These are phyloP conservation scores for Malaclemys terrapin DNA, from an alignment of 2,113 vertebrate genomes.

Conservation along the genomic window DNA sequence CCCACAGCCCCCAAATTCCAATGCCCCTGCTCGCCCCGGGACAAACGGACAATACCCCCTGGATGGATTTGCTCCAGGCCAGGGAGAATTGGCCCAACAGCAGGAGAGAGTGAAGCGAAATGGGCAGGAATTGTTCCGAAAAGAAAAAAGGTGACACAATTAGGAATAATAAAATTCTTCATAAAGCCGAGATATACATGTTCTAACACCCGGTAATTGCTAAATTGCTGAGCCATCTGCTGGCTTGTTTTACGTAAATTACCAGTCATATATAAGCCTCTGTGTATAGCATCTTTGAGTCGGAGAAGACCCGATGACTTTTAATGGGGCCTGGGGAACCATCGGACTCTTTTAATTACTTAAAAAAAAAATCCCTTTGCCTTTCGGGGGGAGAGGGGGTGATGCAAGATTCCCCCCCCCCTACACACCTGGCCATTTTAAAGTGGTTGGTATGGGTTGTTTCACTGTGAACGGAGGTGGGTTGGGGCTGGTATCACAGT, in stretches of 20 bases:
- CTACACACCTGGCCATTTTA: not conserved
- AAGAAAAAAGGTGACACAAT: slow-evolving; percentile 31
- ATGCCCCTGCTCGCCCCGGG: not conserved
- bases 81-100: not conserved
- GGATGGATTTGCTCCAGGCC: not conserved
- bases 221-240: slow-evolving; percentile 79
- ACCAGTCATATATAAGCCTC: slow-evolving; percentile 63
- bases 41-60: not conserved
- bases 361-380: not conserved
- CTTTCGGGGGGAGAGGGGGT: not conserved
- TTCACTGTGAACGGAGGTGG: not conserved
- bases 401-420: not conserved
- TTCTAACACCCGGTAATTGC: slow-evolving; percentile 75
- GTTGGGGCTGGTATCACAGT: not conserved
- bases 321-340: slow-evolving; percentile 23
- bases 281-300: not conserved
- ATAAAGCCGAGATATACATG: slow-evolving; percentile 57
- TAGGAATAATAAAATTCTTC: slow-evolving; percentile 59
- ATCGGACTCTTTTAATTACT: not conserved
- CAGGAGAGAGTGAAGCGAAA: not conserved
- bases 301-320: slow-evolving; percentile 30
- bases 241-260: slow-evolving; percentile 72
- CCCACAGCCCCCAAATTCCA: not conserved
- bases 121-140: not conserved
- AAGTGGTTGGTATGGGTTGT: not conserved